phyloP scores from a whole-genome alignment of 1,140 invertebrate species.

The Ooceraea biroi region DNA sequence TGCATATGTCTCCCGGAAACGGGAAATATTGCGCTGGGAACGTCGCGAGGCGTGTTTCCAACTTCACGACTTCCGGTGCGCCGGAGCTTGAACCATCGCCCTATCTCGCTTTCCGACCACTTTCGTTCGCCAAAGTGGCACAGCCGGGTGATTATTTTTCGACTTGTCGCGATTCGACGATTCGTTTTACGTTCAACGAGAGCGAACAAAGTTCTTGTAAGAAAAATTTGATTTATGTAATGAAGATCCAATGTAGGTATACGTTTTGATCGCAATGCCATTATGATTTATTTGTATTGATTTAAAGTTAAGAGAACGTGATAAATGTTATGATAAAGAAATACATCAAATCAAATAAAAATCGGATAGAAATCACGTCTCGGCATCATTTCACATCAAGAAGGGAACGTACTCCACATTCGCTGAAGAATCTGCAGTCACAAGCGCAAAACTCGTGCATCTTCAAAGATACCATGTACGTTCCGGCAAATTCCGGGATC shows the following conservation, averaged over 20 bases:
- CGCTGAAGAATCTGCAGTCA: background rate
- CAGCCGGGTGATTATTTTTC: background rate
- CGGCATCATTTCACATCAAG: background rate
- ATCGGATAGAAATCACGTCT: background rate
- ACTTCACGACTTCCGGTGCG: constrained; percentile 24
- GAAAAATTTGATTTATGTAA: background rate
- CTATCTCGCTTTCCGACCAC: background rate
- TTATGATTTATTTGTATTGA: background rate
- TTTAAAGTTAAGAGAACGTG: background rate
- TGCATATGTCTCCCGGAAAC: constrained; percentile 79
- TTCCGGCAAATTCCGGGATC: background rate
- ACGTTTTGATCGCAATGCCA: background rate
- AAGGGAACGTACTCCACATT: background rate
- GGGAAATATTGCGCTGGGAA: constrained; percentile 74
- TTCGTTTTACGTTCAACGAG: too few relatives aligned
- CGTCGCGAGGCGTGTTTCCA: constrained; percentile 38
- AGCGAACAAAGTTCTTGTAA: background rate
- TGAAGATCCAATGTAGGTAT: background rate
- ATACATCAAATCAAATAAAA: background rate
- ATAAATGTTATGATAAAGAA: background rate
- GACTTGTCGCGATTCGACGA: background rate
- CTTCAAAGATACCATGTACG: background rate
- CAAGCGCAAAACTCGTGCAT: background rate
- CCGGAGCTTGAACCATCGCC: background rate
- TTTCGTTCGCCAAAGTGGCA: too few relatives aligned